These are phyloP conservation scores for Alentia gelatinosa DNA, from an alignment of 2,888 invertebrate genomes.

Conservation along the genomic window DNA sequence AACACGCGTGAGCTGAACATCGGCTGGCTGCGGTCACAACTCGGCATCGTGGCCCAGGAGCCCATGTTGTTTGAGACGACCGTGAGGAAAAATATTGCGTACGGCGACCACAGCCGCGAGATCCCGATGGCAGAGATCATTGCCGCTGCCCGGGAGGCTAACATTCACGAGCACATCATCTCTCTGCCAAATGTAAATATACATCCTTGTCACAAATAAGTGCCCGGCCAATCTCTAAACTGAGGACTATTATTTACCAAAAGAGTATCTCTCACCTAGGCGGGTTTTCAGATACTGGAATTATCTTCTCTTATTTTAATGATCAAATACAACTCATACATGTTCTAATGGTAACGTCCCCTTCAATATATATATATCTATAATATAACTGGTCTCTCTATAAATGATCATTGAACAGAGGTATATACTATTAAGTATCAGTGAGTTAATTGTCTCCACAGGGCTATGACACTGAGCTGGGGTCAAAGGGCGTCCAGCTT, in stretches of 20 bases:
- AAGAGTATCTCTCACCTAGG: too few species aligned
- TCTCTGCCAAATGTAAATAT: neutral
- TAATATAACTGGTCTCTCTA: too few species aligned
- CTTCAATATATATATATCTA: too few species aligned
- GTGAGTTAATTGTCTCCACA: neutral
- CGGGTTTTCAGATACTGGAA: too few species aligned
- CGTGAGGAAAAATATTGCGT: slow-evolving; percentile 30
- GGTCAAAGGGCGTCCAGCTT: neutral
- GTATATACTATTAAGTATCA: too few species aligned
- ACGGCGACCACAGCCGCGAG: slow-evolving; percentile 45
- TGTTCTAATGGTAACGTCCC: too few species aligned
- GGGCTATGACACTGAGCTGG: neutral
- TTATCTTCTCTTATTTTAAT: too few species aligned
- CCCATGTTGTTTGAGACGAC: slow-evolving; percentile 51
- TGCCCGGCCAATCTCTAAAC: too few species aligned
- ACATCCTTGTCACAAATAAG: neutral
- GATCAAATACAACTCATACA: too few species aligned
- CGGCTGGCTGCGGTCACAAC: slow-evolving; percentile 15
- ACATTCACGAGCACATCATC: slow-evolving; percentile 24
- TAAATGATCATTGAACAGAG: too few species aligned
- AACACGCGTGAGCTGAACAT: neutral
- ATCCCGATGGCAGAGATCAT: slow-evolving; percentile 45
- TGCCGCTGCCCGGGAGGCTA: slow-evolving; percentile 33
- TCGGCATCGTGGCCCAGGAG: slow-evolving; percentile 50
- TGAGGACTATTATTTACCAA: too few species aligned